phyloP scores from a whole-genome alignment of 2,113 vertebrate genomes.

The Callionymus lyra region DNA sequence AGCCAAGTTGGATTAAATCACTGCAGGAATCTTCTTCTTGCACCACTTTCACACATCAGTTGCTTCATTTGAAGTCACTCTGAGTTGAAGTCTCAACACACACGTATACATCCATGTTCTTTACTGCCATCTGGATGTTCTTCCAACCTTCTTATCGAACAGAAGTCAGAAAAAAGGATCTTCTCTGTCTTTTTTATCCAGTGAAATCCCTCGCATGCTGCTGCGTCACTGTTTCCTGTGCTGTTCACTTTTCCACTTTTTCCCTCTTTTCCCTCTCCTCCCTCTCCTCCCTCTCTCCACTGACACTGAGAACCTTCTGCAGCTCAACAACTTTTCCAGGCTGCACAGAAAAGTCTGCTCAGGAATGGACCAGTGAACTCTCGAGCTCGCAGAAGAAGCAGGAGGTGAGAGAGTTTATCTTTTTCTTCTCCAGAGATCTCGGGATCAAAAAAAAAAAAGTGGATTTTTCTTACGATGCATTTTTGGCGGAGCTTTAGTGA shows the following conservation, averaged over 20 bases:
- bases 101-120: no score
- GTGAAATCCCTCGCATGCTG: slow-evolving; percentile 39
- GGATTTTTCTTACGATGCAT: no score
- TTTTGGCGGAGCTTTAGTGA: no score
- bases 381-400: slow-evolving; percentile 4
- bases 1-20: no score
- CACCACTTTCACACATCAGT: no score
- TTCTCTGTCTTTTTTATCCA: slow-evolving; percentile 20
- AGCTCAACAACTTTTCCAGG: slow-evolving; percentile 28
- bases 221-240: slow-evolving; percentile 66
- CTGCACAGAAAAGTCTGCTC: slow-evolving; percentile 25
- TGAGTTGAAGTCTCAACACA: no score
- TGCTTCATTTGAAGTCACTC: no score
- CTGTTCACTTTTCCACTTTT: slow-evolving; percentile 28
- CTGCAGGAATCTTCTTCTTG: no score
- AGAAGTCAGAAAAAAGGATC: no score
- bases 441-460: no score
- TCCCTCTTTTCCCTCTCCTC: slow-evolving; percentile 16
- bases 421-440: neutral
- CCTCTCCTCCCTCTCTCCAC: slow-evolving; percentile 28
- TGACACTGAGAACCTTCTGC: slow-evolving; percentile 29
- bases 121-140: no score
- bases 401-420: slow-evolving; percentile 21
- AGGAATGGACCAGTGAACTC: slow-evolving; percentile 47
- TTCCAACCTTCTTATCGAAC: no score